Evolutionary conservation across 2,797 vertebrate genomes (phyloP).

Genomic region (Microchirus variegatus): DNA sequence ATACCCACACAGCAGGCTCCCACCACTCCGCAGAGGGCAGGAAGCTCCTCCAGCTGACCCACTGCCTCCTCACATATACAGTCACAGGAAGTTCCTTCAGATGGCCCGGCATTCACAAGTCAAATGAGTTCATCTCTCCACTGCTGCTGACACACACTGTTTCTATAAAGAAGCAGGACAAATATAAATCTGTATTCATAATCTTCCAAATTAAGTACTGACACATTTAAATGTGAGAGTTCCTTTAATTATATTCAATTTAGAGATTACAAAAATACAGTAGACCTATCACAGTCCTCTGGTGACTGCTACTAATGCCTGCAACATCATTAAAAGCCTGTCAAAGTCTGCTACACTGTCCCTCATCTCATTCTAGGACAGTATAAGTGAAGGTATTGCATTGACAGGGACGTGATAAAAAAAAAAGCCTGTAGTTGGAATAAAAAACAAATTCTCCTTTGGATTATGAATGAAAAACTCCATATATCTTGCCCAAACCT

Average conservation of each 20-base stretch:
- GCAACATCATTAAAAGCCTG: slow-evolving; percentile 41
- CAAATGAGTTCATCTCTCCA: slow-evolving; percentile 45
- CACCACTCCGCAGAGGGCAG: slow-evolving; percentile 71
- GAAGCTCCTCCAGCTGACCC: slow-evolving; percentile 80
- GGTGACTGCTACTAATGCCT: slow-evolving; percentile 33
- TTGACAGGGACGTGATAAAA: slow-evolving; percentile 66
- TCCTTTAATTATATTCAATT: too few relatives aligned
- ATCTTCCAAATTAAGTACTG: slow-evolving; percentile 24
- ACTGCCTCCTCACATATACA: slow-evolving; percentile 75
- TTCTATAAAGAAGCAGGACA: slow-evolving; percentile 35
- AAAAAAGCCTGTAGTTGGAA: slow-evolving; percentile 46
- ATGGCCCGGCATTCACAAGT: slow-evolving; percentile 52
- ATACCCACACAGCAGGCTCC: slow-evolving; percentile 80
- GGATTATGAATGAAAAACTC: slow-evolving; percentile 61
- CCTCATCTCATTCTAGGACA: slow-evolving; percentile 59
- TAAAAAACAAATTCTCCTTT: slow-evolving; percentile 66
- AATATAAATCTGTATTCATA: not conserved
- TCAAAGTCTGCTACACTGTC: slow-evolving; percentile 60
- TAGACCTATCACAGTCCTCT: slow-evolving; percentile 26
- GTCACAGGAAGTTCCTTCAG: slow-evolving; percentile 76
- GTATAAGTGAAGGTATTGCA: slow-evolving; percentile 49
- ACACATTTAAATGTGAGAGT: not conserved
- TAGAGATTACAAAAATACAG: slow-evolving; percentile 7
- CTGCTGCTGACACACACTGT: slow-evolving; percentile 29
- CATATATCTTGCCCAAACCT: slow-evolving; percentile 67